phyloP scores from a whole-genome alignment of 2,888 invertebrate species.

The Andrena minutula region DNA sequence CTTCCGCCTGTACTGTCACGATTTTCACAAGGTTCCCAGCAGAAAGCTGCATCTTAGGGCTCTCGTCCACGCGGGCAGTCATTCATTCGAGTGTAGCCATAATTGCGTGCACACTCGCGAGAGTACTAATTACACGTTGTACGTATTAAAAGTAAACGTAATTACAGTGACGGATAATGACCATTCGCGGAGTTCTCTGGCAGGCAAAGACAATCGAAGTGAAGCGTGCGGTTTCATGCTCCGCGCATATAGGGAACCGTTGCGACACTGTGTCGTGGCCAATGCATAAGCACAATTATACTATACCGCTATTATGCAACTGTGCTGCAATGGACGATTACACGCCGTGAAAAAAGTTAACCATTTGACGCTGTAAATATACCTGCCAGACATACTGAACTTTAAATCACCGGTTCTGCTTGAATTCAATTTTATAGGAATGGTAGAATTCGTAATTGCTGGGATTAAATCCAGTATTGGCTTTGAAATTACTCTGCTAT shows the following conservation, averaged over 20 bases:
- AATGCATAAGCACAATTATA: constrained; percentile 14
- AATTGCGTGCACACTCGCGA: constrained; percentile 2
- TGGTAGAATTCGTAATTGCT: too few species aligned
- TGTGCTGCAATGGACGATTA: neutral
- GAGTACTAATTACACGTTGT: constrained; percentile 14
- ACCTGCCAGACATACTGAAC: too few species aligned
- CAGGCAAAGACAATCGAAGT: constrained; percentile 17
- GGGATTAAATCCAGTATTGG: too few species aligned
- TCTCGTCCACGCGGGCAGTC: neutral
- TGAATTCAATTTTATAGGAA: too few species aligned
- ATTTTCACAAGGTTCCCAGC: neutral
- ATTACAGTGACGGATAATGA: constrained; percentile 30
- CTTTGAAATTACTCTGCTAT: too few species aligned
- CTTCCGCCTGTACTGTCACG: neutral
- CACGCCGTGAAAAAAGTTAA: neutral
- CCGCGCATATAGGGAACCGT: neutral
- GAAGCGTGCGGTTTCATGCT: constrained; percentile 2
- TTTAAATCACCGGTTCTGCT: too few species aligned
- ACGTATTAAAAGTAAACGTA: constrained; percentile 30
- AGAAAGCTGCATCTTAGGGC: neutral
- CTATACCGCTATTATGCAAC: constrained; percentile 10
- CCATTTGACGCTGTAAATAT: too few species aligned
- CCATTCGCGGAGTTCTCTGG: constrained; percentile 6
- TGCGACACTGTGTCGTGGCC: constrained; percentile 19
- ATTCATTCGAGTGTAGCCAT: neutral